Base-by-base conservation (phyloP, 1,140 invertebrate species). In the Hydropsyche tenuis region DNA sequence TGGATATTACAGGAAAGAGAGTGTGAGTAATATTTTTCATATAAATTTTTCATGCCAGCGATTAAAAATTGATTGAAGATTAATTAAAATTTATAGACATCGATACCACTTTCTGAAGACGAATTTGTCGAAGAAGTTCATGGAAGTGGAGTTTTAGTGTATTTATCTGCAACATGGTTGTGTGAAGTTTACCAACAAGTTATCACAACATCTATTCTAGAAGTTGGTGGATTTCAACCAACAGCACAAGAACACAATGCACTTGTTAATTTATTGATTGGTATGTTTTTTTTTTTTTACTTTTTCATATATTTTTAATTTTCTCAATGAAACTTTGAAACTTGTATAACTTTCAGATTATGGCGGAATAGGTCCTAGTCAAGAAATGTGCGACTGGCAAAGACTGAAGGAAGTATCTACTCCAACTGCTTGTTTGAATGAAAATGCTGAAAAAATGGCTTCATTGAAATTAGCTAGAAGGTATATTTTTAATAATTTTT, bases 121-220 rank as follows among this genome's bases (percentile, higher is more conserved):
- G 90, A 96, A 81, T 98, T 97, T 83, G 91, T 97, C 0, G 94
- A 96, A 81, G 92, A 95, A 78, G 92, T 97, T 4, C 91, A 96
- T 80, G 93, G 93, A 27, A 95, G 94, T 74, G 96, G 95, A 3
- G 92, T 97, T 6, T 82, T 97, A 12, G 92, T 97, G 12, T 97
- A 96, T 81, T 85, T 98, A 0, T 96, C 95, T 3, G 92, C 94
- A 0, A 92, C 92, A 0, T 98, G 96, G 95, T 86, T 98, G 0
- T 91, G 93, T 25, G 95, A 97, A 80, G 84, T 98, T 0, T 97
- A 97, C 81, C 93, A 95, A 78, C 92, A 93, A 80, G 89, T 96
- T 1, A 84, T 96, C 0, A 88, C 89, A 0, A 89, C 87, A 66
- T 93, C 94, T 80, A 82, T 96, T 1, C 82, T 97, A 16, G 89